These are phyloP conservation scores for Mormyrops boulengeri DNA, from an alignment of 2,797 vertebrate genomes.

Conservation along the genomic window DNA sequence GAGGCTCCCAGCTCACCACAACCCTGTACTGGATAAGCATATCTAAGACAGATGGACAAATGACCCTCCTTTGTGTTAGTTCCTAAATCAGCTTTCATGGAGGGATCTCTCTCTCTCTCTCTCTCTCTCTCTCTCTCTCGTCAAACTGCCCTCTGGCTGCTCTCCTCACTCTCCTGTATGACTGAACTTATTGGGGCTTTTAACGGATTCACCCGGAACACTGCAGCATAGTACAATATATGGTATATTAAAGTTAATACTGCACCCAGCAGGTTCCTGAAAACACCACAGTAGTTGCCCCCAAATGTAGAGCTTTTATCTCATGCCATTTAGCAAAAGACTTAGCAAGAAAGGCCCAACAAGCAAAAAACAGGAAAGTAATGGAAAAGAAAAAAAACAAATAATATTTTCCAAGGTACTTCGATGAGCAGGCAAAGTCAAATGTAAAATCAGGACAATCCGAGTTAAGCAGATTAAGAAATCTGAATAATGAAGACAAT, in stretches of 20 bases:
- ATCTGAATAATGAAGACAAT: constrained; percentile 59
- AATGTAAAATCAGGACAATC: constrained; percentile 61
- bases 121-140: not conserved
- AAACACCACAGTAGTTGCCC: not conserved
- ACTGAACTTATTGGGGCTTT: not conserved
- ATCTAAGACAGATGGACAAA: not conserved
- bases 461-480: constrained; percentile 66
- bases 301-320: not conserved
- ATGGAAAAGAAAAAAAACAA: not conserved
- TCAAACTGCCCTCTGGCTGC: not conserved
- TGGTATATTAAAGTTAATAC: not conserved
- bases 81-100: not conserved
- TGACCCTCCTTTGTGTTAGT: not conserved
- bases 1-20: not conserved
- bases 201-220: not conserved
- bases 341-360: not conserved
- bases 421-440: constrained; percentile 56
- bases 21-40: not conserved
- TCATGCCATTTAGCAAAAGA: not conserved
- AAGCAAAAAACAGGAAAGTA: not conserved
- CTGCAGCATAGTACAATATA: not conserved
- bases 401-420: constrained; percentile 41
- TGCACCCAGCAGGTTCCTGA: not conserved
- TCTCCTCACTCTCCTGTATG: not conserved
- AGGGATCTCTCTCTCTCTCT: not conserved